Conservation (phyloP, 37 sponge, comb jelly and placozoan genomes). For the Ephydatia muelleri region DNA sequence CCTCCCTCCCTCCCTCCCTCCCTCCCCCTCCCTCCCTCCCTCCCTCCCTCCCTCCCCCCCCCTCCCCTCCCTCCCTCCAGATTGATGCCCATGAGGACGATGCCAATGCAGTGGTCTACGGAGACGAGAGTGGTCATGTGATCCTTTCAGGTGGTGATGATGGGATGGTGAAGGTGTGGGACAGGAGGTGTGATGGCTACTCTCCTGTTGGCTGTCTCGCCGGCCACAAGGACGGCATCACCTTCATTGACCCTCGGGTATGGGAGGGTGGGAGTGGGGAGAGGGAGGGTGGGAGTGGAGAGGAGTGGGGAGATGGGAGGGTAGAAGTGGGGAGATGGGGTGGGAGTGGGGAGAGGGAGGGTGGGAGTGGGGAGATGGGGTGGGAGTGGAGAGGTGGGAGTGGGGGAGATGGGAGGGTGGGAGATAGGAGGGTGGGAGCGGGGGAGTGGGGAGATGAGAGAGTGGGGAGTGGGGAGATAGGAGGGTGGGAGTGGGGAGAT, state of each 20-base stretch:
- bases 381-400: too few relatives aligned
- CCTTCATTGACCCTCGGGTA: constrained; percentile 83
- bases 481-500: too few relatives aligned
- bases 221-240: constrained; percentile 91
- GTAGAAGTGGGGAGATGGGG: background rate
- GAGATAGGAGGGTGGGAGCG: too few relatives aligned
- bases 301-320: too few relatives aligned
- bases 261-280: background rate
- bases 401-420: too few relatives aligned
- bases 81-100: constrained; percentile 82
- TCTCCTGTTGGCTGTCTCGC: constrained; percentile 81
- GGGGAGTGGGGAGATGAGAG: too few relatives aligned
- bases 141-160: constrained; percentile 80
- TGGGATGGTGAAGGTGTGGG: constrained; percentile 82
- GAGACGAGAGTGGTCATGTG: constrained; percentile 53
- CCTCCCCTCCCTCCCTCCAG: constrained; percentile 1
- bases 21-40: background rate
- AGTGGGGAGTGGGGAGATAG: too few relatives aligned
- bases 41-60: background rate
- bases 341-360: too few relatives aligned
- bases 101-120: constrained; percentile 67
- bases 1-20: background rate
- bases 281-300: too few relatives aligned
- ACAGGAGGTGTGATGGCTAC: constrained; percentile 62
- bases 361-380: too few relatives aligned